These are phyloP conservation scores for Hylaeus volcanicus DNA, from an alignment of 1,140 invertebrate species.

Conservation along the genomic window DNA sequence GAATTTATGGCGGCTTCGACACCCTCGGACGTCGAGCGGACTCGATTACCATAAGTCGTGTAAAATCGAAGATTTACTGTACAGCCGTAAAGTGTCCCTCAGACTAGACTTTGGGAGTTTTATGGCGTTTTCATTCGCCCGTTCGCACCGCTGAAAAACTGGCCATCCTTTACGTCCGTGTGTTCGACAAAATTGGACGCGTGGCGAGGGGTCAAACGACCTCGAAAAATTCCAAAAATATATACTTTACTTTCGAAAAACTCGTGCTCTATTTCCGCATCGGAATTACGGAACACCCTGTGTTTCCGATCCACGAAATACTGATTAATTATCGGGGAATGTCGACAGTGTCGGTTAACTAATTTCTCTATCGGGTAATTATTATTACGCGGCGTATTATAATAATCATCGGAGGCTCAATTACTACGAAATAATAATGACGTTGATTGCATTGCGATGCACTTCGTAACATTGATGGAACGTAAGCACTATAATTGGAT, in stretches of 20 bases:
- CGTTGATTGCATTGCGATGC: background rate
- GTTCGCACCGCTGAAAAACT: background rate
- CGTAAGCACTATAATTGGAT: background rate
- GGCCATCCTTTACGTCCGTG: background rate
- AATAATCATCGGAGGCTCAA: background rate
- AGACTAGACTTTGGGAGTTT: background rate
- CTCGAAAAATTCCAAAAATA: background rate
- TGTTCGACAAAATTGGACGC: too few species aligned
- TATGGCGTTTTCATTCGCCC: background rate
- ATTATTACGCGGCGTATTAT: background rate
- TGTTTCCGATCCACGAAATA: too few species aligned
- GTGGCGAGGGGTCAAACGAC: too few species aligned
- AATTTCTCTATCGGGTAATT: too few species aligned
- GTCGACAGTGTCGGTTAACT: too few species aligned
- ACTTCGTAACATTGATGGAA: background rate
- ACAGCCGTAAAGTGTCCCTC: slow-evolving; percentile 1
- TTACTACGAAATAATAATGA: background rate
- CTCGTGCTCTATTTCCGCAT: too few species aligned
- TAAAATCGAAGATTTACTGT: slow-evolving; percentile 58
- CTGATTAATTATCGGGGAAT: too few species aligned
- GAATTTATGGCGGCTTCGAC: slow-evolving; percentile 56
- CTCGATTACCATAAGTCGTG: slow-evolving; percentile 57
- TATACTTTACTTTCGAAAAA: too few species aligned
- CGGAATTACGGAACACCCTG: too few species aligned
- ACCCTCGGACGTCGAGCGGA: slow-evolving; percentile 44